Base-by-base conservation (phyloP, 2,888 invertebrate species). In the Invenusta paracnida region DNA sequence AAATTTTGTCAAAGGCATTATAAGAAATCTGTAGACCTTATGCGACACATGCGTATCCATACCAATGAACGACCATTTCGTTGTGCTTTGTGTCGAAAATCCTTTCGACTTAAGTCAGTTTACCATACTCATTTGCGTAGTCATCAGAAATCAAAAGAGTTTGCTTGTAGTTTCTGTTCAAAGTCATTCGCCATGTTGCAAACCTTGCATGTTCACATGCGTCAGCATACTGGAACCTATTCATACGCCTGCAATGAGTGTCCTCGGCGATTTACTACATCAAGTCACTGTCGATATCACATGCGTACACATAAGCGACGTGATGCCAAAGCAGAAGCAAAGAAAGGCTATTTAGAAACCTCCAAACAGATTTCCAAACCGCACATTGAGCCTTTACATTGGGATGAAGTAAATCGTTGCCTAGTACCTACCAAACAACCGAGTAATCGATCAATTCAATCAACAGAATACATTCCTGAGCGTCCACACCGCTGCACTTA, bases 61-160 rank as follows among this genome's bases (percentile, higher is more conserved):
- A 85, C 85, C 2, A 73, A 81, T 79, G 79, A 84, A 28, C 27
- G 30, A 30, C 85, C 85, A n/a, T 85, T 85, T 83, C 85, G 79
- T 17, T 85, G 85, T 30, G 67, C 73, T 30, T 30, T 81, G 81
- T 85, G 85, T 30, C 79, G 79, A 5, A 85, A 85, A 82, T 29
- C 1, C 1, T 85, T 85, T 29, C 85, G 85, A 29, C 25, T 85
- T 28, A 85, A 85, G 30, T 81, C 81, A 0, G 31, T 85, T 28
- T 29, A 79, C 17, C 73, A 85, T 29, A 81, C 73, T 29, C 85
- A 85, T 82, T 30, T 85, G 23, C 73, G 79, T 11, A 81, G 73
- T 29, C 85, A 85, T 81, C 29, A 29, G 30, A 81, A 81, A 31
- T 17, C 29, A 28, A 85, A 85, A 30, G 85, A 79, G 28, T 85